Evolutionary conservation across 2,888 invertebrate genomes (phyloP).

Genomic region (Diploptera punctata): DNA sequence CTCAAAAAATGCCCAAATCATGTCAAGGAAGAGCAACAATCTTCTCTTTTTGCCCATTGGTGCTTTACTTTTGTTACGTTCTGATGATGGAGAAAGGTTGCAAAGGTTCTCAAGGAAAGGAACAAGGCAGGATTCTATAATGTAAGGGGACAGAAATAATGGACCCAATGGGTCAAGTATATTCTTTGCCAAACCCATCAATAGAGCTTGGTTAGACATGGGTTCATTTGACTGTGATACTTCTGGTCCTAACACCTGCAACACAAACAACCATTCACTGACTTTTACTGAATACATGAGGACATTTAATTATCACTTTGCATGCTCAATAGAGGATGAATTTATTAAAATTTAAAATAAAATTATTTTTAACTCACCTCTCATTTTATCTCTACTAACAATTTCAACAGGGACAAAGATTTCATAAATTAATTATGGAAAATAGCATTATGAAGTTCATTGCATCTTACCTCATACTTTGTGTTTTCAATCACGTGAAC

Average conservation of each 20-base stretch:
- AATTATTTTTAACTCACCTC: too few relatives aligned
- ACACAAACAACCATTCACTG: too few relatives aligned
- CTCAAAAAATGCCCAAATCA: slow-evolving; percentile 72
- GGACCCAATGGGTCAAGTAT: slow-evolving; percentile 67
- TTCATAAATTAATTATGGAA: too few relatives aligned
- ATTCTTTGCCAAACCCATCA: slow-evolving; percentile 51
- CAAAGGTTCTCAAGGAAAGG: slow-evolving; percentile 56
- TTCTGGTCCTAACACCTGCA: slow-evolving; percentile 12
- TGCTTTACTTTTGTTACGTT: slow-evolving; percentile 32
- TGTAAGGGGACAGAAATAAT: slow-evolving; percentile 67
- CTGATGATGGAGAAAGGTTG: slow-evolving; percentile 26
- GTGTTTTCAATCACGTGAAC: too few relatives aligned
- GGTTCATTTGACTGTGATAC: slow-evolving; percentile 42
- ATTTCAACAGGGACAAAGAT: too few relatives aligned
- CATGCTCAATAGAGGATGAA: too few relatives aligned
- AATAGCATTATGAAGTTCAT: too few relatives aligned
- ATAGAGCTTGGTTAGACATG: slow-evolving; percentile 49
- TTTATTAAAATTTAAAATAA: too few relatives aligned
- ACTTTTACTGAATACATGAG: too few relatives aligned
- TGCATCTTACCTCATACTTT: too few relatives aligned
- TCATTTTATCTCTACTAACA: too few relatives aligned
- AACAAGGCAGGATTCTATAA: slow-evolving; percentile 73
- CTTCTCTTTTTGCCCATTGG: slow-evolving; percentile 44
- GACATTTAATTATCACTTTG: too few relatives aligned
- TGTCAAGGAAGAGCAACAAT: slow-evolving; percentile 58